Base-by-base conservation (phyloP, 2,888 invertebrate genomes). In the Germaria angustata region DNA sequence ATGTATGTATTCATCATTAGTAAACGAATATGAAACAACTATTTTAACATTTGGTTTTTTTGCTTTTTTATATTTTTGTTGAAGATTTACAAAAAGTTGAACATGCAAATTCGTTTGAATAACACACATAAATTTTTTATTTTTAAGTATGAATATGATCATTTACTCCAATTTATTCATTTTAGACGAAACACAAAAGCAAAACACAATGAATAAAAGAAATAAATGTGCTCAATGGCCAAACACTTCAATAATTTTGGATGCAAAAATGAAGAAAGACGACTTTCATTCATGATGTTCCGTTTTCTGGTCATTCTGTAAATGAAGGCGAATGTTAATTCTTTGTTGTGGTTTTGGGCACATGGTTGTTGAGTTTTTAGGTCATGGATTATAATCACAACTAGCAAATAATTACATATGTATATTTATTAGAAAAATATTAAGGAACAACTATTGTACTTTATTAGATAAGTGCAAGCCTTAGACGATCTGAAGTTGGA, bases 281-380 rank as follows among this genome's bases (percentile, higher is more conserved):
- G 6, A 72, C 81, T 77, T 81, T 81, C 81, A 55, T 81, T 39
- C 46, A 36, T 20, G 5, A 9, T 24, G n/a, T 22, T n/a, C 59
- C 17, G 36, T 51, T 44, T 36, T 53, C 17, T 49, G 17, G n/a
- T 61, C 34, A 68, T 22, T 36, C 11, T 17, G n/a, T 39, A 13
- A 15, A 7, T 68, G 9, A 8, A 53, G 32, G 17, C 2, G 28
- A 41, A 15, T 57, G 49, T 11, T 7, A n/a, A 8, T 71, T 34
- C 24, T 32, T 65, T 5, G 3, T 34, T 53, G 36, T 15, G 53
- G 36, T 46, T 80, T 66, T 72, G 41, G 53, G 41, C 51, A 53
- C 32, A 73, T 72, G 63, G 15, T 59, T 49, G 15, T 57, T 80
- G 57, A 9, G n/a, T 76, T 77, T 81, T 57, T 73, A 78, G 81